Conservation (phyloP, 2,888 invertebrate species). For the Drosophila parthenogenetica region DNA sequence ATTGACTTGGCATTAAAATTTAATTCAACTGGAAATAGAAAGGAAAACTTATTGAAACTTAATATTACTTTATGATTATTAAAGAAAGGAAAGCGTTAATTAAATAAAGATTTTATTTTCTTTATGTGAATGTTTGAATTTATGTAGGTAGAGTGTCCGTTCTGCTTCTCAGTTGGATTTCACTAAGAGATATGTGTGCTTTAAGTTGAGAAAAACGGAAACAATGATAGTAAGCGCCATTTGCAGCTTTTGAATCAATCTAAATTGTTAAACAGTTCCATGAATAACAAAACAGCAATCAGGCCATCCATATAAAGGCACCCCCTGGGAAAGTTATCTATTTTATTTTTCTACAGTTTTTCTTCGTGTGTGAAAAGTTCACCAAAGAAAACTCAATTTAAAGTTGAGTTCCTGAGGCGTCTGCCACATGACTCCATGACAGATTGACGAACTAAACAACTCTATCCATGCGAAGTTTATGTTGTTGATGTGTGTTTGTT, state of each 20-base stretch:
- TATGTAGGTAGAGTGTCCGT: background rate
- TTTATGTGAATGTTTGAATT: background rate
- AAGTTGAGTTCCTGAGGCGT: conserved; percentile 55
- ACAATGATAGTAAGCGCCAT: conserved; percentile 11
- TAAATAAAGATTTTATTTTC: too few relatives aligned
- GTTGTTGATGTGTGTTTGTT: conserved; percentile 6
- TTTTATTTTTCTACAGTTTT: conserved; percentile 36
- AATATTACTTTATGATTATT: background rate
- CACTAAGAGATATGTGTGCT: conserved; percentile 1
- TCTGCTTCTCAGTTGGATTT: conserved; percentile 2
- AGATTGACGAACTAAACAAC: conserved; percentile 52
- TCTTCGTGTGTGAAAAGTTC: conserved; percentile 44
- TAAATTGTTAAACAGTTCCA: conserved; percentile 71
- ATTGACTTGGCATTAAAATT: background rate
- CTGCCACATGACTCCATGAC: conserved; percentile 49
- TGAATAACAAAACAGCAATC: conserved; percentile 73
- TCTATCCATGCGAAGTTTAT: conserved; percentile 11
- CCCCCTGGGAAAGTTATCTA: conserved; percentile 38
- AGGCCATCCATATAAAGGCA: conserved; percentile 35
- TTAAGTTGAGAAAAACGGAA: conserved; percentile 1
- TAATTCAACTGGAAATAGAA: background rate
- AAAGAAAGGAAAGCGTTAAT: too few relatives aligned
- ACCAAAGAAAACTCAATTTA: conserved; percentile 63
- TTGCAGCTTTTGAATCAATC: conserved; percentile 46
- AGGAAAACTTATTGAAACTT: background rate